Evolutionary conservation across 2,888 invertebrate species (phyloP), one percentile per base, ranked within the genome.

Genomic region (Lochmaea capreae): DNA sequence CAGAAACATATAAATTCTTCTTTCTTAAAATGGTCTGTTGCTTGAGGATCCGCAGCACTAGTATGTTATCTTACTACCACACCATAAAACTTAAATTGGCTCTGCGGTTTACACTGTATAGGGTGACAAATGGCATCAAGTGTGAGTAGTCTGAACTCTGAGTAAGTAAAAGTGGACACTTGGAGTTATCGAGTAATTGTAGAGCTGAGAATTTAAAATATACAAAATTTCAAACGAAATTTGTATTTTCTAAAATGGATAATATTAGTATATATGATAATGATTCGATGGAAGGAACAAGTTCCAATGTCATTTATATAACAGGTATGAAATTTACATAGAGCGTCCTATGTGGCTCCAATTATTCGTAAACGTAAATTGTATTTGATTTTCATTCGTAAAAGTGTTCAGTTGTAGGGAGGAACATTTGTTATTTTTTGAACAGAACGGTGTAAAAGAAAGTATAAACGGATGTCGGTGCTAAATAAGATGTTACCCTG

Each of bases 221-320:
- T 18, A n/a, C 9, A 18, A 16, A 16, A 54, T 16, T 54, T 54
- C 10, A 18, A 18, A 54, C 18, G 54, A 16, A 54, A 16, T 9
- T 54, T 16, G 10, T 54, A 54, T 54, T 16, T 16, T 54, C 54
- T 10, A 54, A 54, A 54, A 54, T 54, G 54, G 18, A 54, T 54
- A 54, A 33, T 33, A 33, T 33, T 33, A 33, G 16, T 54, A 54
- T 54, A 1, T 54, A 54, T 16, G 18, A 54, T 16, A 54, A 42
- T 63, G 62, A 63, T 42, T 39, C 16, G n/a, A 18, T 66, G 9
- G 70, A 73, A 18, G 57, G 54, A 43, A 39, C 65, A 16, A 61
- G 54, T n/a, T 33, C 69, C 3, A 73, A 73, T 43, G 70, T 73
- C 39, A 73, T 73, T 66, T 73, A 73, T 62, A 73, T 73, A 49